phyloP scores from a whole-genome alignment of 2,888 invertebrate species.

The Platypus cylindrus region DNA sequence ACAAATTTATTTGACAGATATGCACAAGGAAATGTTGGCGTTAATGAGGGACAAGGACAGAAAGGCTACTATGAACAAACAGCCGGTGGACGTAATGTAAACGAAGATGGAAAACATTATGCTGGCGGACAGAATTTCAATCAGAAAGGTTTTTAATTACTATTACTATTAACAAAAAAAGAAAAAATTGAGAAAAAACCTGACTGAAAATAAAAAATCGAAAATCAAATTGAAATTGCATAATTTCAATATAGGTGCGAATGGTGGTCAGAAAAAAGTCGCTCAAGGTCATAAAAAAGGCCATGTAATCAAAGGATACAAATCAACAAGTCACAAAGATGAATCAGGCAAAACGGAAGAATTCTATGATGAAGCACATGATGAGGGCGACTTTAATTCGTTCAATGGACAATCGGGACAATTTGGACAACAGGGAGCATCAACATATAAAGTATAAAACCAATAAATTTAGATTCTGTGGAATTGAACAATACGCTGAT shows the following conservation, averaged over 20 bases:
- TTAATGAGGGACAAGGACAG: conserved; percentile 33
- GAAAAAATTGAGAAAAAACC: neutral
- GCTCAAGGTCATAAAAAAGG: conserved; percentile 51
- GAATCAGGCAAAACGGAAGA: conserved; percentile 52
- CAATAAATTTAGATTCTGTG: neutral
- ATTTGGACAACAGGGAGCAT: conserved; percentile 44
- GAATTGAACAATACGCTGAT: neutral
- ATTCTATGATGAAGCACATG: conserved; percentile 52
- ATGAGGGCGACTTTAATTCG: conserved; percentile 46
- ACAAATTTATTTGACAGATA: conserved; percentile 20
- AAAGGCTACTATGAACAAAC: conserved; percentile 44
- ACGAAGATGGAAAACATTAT: conserved; percentile 46
- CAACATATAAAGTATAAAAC: conserved; percentile 39
- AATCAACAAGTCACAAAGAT: conserved; percentile 52
- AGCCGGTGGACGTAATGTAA: conserved; percentile 45
- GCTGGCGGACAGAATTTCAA: conserved; percentile 45
- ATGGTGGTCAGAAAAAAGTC: conserved; percentile 42
- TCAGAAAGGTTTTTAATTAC: conserved; percentile 49
- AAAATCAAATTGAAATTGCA: too few species aligned
- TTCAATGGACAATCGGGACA: conserved; percentile 44
- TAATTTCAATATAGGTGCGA: too few species aligned
- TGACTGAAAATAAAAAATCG: too few species aligned
- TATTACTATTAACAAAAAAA: conserved; percentile 13
- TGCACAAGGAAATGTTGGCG: conserved; percentile 39
- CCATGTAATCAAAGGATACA: conserved; percentile 53